phyloP scores from a whole-genome alignment of 2,888 invertebrate genomes.

The Seira sanloemensis region DNA sequence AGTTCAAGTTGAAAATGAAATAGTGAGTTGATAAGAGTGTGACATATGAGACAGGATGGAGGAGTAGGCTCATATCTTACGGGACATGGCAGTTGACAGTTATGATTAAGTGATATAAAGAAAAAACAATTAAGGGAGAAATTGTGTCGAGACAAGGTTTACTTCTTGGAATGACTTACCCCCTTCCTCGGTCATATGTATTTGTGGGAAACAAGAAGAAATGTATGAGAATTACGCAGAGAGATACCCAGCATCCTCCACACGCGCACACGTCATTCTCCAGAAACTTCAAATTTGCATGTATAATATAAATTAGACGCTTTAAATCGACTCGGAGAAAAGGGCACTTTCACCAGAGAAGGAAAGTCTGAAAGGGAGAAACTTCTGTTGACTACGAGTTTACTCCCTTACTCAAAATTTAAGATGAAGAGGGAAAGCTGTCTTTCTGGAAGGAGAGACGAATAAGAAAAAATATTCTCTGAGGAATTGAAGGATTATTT shows the following conservation, averaged over 20 bases:
- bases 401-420: neutral
- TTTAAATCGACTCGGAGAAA: neutral
- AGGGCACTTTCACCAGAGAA: neutral
- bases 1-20: conserved; percentile 45
- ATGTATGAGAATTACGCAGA: conserved; percentile 41
- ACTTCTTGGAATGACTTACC: neutral
- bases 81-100: conserved; percentile 54
- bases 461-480: conserved; percentile 53
- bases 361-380: neutral
- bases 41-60: conserved; percentile 16
- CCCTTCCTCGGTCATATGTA: conserved; percentile 28
- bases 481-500: conserved; percentile 64
- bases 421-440: conserved; percentile 57
- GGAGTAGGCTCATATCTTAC: conserved; percentile 37
- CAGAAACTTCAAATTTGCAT: conserved; percentile 39
- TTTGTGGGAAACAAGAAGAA: neutral
- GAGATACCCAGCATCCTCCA: neutral
- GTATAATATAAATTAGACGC: neutral
- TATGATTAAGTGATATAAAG: conserved; percentile 60
- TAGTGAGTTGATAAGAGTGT: conserved; percentile 16
- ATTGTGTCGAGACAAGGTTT: conserved; percentile 50
- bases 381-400: neutral
- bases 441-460: conserved; percentile 27
- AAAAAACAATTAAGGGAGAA: conserved; percentile 56
- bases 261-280: neutral